A percentile compares a stretch with the other conserved stretches of the same genome.
Evolutionary conservation across 2,113 vertebrate genomes (phyloP).

Genomic region (Caranx melampygus): DNA sequence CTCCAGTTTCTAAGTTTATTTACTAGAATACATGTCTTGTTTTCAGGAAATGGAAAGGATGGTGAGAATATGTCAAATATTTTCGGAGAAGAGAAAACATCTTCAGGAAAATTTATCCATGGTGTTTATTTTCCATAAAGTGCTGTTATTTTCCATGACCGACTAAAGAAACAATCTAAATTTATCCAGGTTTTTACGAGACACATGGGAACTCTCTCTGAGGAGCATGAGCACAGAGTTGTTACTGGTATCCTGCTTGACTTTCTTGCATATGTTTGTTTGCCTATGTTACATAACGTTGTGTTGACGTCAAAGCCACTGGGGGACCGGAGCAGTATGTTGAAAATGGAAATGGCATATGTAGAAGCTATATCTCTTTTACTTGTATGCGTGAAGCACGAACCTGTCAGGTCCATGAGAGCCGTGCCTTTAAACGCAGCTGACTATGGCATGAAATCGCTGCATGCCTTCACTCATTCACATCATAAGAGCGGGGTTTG

Average conservation of each 20-base stretch:
- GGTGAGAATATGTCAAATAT: constrained; percentile 11
- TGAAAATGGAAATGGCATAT: constrained; percentile 24
- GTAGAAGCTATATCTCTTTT: constrained; percentile 1
- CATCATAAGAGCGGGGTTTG: not conserved
- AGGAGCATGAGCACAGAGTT: constrained; percentile 26
- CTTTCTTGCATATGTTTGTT: constrained; percentile 48
- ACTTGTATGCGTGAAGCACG: not conserved
- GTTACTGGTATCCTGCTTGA: constrained; percentile 19
- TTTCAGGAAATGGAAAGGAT: not conserved
- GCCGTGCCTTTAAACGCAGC: not conserved
- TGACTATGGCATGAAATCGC: not conserved
- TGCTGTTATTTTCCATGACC: constrained; percentile 48
- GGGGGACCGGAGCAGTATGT: not conserved
- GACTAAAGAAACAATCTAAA: constrained; percentile 47
- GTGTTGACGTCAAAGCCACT: constrained; percentile 1
- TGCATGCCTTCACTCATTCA: not conserved
- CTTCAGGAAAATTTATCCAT: constrained; percentile 14
- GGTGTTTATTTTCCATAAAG: constrained; percentile 32
- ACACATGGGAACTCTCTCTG: constrained; percentile 58
- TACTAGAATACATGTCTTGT: not conserved
- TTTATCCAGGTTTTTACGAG: constrained; percentile 60
- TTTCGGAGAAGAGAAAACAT: constrained; percentile 27
- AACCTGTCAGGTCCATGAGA: not conserved
- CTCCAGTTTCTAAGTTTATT: too few species aligned
- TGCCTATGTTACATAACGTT: constrained; percentile 49